A percentile compares a stretch with the other conserved stretches of the same genome.
Evolutionary conservation across 2,797 vertebrate genomes (phyloP).

Genomic region (Mareca penelope): DNA sequence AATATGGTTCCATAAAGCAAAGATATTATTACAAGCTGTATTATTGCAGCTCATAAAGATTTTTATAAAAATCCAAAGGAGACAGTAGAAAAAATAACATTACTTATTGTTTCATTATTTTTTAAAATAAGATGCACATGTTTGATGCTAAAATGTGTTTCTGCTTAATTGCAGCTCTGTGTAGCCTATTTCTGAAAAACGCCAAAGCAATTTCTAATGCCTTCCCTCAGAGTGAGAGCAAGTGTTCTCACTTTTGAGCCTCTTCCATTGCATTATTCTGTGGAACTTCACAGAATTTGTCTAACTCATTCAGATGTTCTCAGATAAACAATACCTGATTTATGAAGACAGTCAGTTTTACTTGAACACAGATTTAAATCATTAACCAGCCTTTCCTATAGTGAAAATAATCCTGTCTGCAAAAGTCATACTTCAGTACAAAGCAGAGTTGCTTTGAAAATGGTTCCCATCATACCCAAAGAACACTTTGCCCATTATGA

Average conservation of each 20-base stretch:
- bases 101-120: slow-evolving; percentile 19
- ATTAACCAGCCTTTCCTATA: not conserved
- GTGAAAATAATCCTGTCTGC: not conserved
- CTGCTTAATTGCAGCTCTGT: not conserved
- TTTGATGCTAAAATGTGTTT: not conserved
- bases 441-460: not conserved
- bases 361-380: not conserved
- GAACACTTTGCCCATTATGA: not conserved
- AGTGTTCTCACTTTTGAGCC: not conserved
- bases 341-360: not conserved
- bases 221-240: not conserved
- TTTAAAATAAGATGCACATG: not conserved
- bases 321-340: not conserved
- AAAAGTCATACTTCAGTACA: not conserved
- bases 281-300: not conserved
- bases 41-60: not conserved
- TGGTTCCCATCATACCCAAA: not conserved
- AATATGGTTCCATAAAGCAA: not conserved
- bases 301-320: not conserved
- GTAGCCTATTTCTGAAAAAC: not conserved
- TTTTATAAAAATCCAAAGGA: slow-evolving; percentile 24
- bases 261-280: not conserved
- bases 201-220: not conserved
- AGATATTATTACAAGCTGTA: slow-evolving; percentile 9
- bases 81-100: slow-evolving; percentile 25